These are phyloP conservation scores for Drosophila meridionalis DNA, from an alignment of 2,888 invertebrate genomes.

Conservation along the genomic window DNA sequence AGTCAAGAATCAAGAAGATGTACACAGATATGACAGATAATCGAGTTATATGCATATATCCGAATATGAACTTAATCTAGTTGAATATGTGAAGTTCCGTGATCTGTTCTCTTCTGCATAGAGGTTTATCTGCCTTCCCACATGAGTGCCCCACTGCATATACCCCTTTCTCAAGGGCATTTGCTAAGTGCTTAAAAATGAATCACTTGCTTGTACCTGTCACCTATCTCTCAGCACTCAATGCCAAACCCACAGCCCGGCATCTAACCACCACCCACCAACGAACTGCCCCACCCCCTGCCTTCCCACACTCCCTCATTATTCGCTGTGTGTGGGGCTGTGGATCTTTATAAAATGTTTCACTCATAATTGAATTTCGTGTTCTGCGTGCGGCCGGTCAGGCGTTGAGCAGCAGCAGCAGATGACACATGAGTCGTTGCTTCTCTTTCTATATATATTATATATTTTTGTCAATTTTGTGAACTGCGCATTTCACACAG, in stretches of 20 bases:
- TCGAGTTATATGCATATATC: background rate
- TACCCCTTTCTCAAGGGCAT: slow-evolving; percentile 19
- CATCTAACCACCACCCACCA: slow-evolving; percentile 7
- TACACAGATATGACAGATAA: background rate
- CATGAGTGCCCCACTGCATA: background rate
- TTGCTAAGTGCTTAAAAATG: slow-evolving; percentile 29
- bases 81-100: background rate
- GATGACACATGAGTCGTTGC: slow-evolving; percentile 43
- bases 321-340: slow-evolving; percentile 26
- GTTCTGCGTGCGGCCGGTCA: slow-evolving; percentile 25
- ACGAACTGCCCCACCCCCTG: background rate
- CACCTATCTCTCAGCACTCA: slow-evolving; percentile 60
- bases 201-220: slow-evolving; percentile 52
- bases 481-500: slow-evolving; percentile 65
- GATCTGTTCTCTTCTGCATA: background rate
- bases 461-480: slow-evolving; percentile 56
- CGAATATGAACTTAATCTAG: background rate
- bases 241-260: slow-evolving; percentile 39
- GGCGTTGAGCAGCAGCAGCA: slow-evolving; percentile 16
- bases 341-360: slow-evolving; percentile 36
- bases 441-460: slow-evolving; percentile 19
- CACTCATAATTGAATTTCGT: slow-evolving; percentile 68
- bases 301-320: background rate
- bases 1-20: background rate
- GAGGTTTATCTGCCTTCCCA: background rate